Evolutionary conservation across 2,797 vertebrate species (phyloP).

Genomic region (Tangara arthus): DNA sequence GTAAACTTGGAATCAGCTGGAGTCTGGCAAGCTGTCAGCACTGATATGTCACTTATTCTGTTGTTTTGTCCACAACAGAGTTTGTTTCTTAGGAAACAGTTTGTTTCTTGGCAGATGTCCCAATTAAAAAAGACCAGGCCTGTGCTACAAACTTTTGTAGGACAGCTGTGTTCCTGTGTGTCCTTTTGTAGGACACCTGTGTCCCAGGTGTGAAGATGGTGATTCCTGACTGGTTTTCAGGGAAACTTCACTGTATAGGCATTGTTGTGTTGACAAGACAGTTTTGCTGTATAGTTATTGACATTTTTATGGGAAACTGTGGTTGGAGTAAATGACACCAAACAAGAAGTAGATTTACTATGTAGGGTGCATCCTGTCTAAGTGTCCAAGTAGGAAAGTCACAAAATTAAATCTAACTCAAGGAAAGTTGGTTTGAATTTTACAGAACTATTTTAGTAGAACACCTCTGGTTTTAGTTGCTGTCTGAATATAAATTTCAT

Average conservation of each 20-base stretch:
- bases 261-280: not conserved
- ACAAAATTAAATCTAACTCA: not conserved
- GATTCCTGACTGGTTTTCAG: not conserved
- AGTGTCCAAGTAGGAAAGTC: not conserved
- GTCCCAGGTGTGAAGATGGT: not conserved
- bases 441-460: not conserved
- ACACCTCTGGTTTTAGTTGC: not conserved
- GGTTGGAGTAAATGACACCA: not conserved
- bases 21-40: not conserved
- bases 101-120: not conserved
- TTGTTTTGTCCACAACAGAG: not conserved
- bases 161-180: not conserved
- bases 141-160: not conserved
- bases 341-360: not conserved
- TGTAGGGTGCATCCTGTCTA: not conserved
- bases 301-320: not conserved
- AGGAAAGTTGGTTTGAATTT: not conserved
- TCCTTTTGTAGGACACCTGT: not conserved
- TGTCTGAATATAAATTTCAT: not conserved
- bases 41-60: fast-evolving
- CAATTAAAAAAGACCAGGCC: not conserved
- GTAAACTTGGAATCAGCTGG: not conserved
- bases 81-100: not conserved
- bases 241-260: not conserved
- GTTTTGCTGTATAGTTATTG: not conserved